Conservation (phyloP, 2,797 vertebrate genomes). For the Ambastaia sidthimunki region DNA sequence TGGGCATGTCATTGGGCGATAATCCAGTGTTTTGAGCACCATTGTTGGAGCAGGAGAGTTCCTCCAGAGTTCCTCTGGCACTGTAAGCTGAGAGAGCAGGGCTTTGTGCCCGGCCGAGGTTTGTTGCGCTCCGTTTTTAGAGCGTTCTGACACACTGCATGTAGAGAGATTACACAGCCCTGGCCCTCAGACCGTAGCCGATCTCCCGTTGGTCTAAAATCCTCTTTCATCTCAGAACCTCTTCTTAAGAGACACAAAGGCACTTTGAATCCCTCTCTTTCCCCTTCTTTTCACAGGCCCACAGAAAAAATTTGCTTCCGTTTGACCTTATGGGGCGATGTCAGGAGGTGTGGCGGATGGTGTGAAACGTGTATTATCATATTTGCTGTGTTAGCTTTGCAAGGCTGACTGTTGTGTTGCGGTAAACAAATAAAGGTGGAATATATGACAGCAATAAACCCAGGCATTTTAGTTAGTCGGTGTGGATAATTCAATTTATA, state of each 20-base stretch:
- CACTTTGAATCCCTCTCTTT: constrained; percentile 48
- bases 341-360: constrained; percentile 23
- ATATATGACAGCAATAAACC: constrained; percentile 36
- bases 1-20: constrained; percentile 58
- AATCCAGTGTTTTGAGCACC: constrained; percentile 60
- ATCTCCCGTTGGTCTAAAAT: constrained; percentile 55
- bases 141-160: constrained; percentile 49
- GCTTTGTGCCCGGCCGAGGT: constrained; percentile 50
- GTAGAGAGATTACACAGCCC: constrained; percentile 57
- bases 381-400: constrained; percentile 31
- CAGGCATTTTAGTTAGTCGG: constrained; percentile 10
- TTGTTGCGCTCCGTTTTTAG: constrained; percentile 48
- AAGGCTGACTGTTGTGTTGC: background rate
- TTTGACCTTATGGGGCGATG: constrained; percentile 38
- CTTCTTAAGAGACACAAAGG: constrained; percentile 51
- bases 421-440: constrained; percentile 47
- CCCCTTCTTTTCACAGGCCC: constrained; percentile 39
- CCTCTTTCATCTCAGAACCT: constrained; percentile 54
- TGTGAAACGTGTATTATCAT: constrained; percentile 42
- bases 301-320: constrained; percentile 50
- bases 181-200: constrained; percentile 53
- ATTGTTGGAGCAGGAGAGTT: constrained; percentile 56
- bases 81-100: constrained; percentile 35
- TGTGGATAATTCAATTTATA: constrained; percentile 48
- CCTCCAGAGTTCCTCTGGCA: constrained; percentile 57